Percentiles rank a stretch among this genome's conserved stretches.
Evolutionary conservation across 2,113 vertebrate species (phyloP).

Genomic region (Pipra filicauda): DNA sequence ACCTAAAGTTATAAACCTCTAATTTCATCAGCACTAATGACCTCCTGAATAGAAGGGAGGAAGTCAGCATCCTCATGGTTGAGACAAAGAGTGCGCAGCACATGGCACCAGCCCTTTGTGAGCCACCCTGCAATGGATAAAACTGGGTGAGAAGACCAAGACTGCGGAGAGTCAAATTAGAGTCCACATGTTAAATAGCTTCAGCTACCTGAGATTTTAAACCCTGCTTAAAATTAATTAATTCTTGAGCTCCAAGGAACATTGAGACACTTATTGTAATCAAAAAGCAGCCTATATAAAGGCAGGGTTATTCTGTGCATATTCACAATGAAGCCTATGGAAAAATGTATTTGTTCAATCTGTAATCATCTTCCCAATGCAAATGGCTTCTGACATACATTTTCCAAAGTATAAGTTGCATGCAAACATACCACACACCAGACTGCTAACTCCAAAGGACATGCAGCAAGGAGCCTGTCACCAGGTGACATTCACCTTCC

Average conservation of each 20-base stretch:
- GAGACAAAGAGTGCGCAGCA: background rate
- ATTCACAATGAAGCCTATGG: background rate
- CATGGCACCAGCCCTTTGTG: background rate
- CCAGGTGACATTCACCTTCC: background rate
- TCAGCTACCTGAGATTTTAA: background rate
- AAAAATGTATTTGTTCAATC: background rate
- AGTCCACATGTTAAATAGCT: background rate
- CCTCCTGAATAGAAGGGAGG: constrained; percentile 37
- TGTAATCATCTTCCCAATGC: background rate
- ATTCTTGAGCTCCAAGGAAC: background rate
- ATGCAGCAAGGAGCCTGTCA: background rate
- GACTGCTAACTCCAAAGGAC: background rate
- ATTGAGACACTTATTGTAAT: background rate
- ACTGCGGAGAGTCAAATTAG: background rate
- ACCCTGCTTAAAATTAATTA: background rate
- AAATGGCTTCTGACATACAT: background rate
- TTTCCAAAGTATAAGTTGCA: background rate
- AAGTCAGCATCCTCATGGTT: background rate
- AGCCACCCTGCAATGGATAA: background rate
- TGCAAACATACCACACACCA: background rate
- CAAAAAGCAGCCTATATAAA: background rate
- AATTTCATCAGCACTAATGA: constrained; percentile 48
- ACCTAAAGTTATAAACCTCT: constrained; percentile 38
- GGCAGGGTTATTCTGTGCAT: background rate
- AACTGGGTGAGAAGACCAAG: background rate